Conservation (phyloP, 1,140 invertebrate genomes). For the Bombus balteatus region DNA sequence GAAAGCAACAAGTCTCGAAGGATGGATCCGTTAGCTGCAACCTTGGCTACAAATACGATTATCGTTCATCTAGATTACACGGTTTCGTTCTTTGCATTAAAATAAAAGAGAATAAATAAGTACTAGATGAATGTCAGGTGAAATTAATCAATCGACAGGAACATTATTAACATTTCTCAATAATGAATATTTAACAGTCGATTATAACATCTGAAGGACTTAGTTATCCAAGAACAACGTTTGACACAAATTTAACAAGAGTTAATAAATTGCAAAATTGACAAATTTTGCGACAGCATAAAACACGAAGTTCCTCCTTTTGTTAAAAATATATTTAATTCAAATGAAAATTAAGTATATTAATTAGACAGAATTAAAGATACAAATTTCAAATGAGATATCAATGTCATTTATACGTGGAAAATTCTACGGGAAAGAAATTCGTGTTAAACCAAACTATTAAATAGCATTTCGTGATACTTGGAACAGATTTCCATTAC, state of each 20-base stretch:
- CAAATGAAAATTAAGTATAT: too few species aligned
- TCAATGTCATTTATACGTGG: too few species aligned
- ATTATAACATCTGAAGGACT: neutral
- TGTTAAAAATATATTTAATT: too few species aligned
- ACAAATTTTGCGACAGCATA: too few species aligned
- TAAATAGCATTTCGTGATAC: neutral
- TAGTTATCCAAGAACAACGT: neutral
- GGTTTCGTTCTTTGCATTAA: neutral
- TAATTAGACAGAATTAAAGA: too few species aligned
- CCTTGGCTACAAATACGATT: neutral
- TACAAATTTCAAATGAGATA: too few species aligned
- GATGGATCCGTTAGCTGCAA: neutral
- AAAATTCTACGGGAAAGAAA: too few species aligned
- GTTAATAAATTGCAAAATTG: too few species aligned
- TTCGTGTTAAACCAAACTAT: neutral
- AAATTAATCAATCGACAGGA: neutral
- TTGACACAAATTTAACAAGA: too few species aligned
- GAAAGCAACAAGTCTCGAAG: constrained; percentile 1
- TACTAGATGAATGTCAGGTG: neutral
- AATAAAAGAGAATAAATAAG: neutral
- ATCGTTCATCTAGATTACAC: neutral
- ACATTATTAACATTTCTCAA: neutral
- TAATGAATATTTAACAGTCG: neutral
- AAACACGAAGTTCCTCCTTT: too few species aligned
- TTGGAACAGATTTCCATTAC: neutral